Conservation (phyloP, 2,888 invertebrate genomes). For the Athalia cordata region DNA sequence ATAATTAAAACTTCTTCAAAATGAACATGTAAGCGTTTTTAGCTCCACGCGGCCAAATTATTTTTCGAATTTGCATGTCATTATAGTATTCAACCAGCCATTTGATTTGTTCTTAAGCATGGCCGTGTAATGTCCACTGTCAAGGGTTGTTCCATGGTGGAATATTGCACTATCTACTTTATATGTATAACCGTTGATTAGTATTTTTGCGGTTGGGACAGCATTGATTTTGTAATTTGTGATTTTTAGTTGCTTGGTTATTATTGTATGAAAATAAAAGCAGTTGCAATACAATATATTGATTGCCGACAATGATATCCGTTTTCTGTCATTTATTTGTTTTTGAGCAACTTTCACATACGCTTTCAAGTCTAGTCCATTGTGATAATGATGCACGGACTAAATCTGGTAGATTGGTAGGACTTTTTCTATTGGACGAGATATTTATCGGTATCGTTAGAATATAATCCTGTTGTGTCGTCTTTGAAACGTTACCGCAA, state of each 20-base stretch:
- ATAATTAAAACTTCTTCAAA: background rate
- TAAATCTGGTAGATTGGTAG: conserved; percentile 21
- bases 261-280: background rate
- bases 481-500: background rate
- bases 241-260: conserved; percentile 11
- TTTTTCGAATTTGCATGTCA: conserved; percentile 29
- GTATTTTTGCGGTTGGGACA: conserved; percentile 19
- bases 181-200: background rate
- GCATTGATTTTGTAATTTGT: conserved; percentile 30
- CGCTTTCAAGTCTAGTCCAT: conserved; percentile 19
- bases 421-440: background rate
- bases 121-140: conserved; percentile 42
- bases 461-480: background rate
- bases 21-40: conserved; percentile 40
- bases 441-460: background rate
- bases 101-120: conserved; percentile 19
- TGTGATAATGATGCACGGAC: conserved; percentile 14
- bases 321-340: conserved; percentile 2
- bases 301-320: background rate
- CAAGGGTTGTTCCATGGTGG: conserved; percentile 30
- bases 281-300: conserved; percentile 4
- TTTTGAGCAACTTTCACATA: conserved; percentile 1
- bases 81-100: conserved; percentile 18
- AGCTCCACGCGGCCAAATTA: conserved; percentile 36
- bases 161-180: conserved; percentile 42